phyloP scores from a whole-genome alignment of 2,797 vertebrate species.

The Acrossocheilus fasciatus region DNA sequence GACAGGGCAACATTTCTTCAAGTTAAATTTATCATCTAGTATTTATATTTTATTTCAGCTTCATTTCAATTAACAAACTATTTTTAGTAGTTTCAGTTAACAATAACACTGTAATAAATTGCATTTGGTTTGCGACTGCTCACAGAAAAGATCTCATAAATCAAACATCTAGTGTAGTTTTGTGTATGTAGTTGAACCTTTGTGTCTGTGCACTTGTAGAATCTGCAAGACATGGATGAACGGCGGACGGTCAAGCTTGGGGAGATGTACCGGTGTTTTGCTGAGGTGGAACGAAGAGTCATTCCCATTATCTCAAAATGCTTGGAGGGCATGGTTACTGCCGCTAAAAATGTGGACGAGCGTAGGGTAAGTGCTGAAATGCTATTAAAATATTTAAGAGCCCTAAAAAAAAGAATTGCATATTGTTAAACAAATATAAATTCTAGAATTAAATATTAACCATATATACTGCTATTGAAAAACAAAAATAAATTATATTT shows the following conservation, averaged over 20 bases:
- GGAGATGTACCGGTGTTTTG: constrained; percentile 94
- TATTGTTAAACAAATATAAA: not conserved
- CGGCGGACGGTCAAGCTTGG: constrained; percentile 93
- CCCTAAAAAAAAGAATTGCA: not conserved
- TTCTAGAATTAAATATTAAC: not conserved
- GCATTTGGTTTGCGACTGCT: no score
- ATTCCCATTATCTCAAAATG: constrained; percentile 97
- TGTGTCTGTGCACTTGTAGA: constrained; percentile 75
- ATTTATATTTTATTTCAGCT: not conserved
- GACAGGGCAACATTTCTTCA: not conserved
- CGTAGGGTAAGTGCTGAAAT: constrained; percentile 80
- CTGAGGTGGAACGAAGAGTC: constrained; percentile 94
- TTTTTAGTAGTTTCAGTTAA: not conserved
- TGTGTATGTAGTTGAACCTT: not conserved
- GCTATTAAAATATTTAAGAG: not conserved
- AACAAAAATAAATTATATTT: no score
- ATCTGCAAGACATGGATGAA: constrained; percentile 97
- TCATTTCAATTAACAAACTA: not conserved
- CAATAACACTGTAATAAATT: not conserved
- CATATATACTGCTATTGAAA: not conserved
- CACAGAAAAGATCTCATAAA: not conserved
- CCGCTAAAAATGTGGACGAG: constrained; percentile 95
- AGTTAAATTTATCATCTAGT: no score
- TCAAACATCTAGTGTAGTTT: not conserved
- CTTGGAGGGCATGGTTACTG: constrained; percentile 96